Evolutionary conservation across 1,140 invertebrate species (phyloP).

Genomic region (Scaptodrosophila lebanonensis): DNA sequence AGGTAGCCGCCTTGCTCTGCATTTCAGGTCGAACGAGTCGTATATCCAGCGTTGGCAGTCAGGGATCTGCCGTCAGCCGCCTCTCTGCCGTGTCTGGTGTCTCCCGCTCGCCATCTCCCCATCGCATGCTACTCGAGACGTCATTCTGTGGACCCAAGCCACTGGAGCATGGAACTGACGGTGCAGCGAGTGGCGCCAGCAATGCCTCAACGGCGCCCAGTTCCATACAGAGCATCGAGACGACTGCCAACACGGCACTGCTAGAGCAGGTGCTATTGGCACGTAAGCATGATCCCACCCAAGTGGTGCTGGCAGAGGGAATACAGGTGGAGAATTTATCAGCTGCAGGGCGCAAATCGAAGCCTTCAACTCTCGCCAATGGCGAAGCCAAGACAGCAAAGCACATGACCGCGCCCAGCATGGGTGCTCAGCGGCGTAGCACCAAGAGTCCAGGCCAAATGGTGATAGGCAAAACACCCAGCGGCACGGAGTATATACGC

Average conservation of each 20-base stretch:
- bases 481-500: slow-evolving; percentile 80
- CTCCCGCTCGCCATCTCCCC: slow-evolving; percentile 89
- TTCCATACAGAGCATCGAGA: slow-evolving; percentile 75
- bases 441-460: slow-evolving; percentile 71
- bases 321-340: slow-evolving; percentile 70
- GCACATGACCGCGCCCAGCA: slow-evolving; percentile 2
- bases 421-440: slow-evolving; percentile 52
- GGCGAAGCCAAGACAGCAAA: slow-evolving; percentile 37
- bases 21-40: slow-evolving; percentile 89
- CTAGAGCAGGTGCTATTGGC: slow-evolving; percentile 83
- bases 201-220: slow-evolving; percentile 49
- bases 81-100: slow-evolving; percentile 84
- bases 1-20: slow-evolving; percentile 82
- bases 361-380: slow-evolving; percentile 44
- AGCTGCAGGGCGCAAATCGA: slow-evolving; percentile 26
- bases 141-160: slow-evolving; percentile 92
- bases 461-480: slow-evolving; percentile 70
- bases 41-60: slow-evolving; percentile 86
- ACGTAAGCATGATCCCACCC: slow-evolving; percentile 79
- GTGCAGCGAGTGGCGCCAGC: slow-evolving; percentile 8
- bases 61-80: slow-evolving; percentile 82
- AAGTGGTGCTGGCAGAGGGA: slow-evolving; percentile 79
- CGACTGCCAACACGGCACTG: slow-evolving; percentile 79
- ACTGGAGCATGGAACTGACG: slow-evolving; percentile 78
- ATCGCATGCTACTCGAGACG: slow-evolving; percentile 91